Base-by-base conservation (phyloP, 2,888 invertebrate genomes). In the Hybos culiciformis region DNA sequence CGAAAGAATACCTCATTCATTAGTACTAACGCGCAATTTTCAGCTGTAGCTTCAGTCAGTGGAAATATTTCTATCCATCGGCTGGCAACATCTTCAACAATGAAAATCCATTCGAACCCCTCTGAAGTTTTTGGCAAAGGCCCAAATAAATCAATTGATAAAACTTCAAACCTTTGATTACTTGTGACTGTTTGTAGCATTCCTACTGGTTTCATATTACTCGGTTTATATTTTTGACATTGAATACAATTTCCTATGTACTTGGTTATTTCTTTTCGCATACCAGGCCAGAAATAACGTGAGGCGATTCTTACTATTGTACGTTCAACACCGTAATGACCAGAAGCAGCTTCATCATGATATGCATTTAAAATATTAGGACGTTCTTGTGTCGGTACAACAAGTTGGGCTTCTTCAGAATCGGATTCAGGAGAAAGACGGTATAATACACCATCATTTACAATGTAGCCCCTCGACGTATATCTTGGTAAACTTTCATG, bases 1-100 rank as follows among this genome's bases (percentile, higher is more conserved):
- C 59, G 44, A 8, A 59, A 31, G 5, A 59, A 51, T 0, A 59
- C 41, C 37, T 60, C 58, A 31, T 57, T 39, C 0, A 59, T 18
- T 0, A 61, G 37, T 0, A 41, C 46, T 1, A 8, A 15, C 1
- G 57, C 56, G 41, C 58, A 56, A 1, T 42, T 43, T 31, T 54
- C 54, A 1, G 57, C 54, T 5, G 48, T 55, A 2, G 60, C 55
- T 4, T 43, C 19, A 9, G 46, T 32, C 1, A 59, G 37, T 0
- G 59, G 49, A 33, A 58, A 57, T 2, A 60, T 23, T 17, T 59
- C 58, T n/a, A 43, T 9, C 43, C 46, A 43, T 21, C 49, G 31
- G 14, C 29, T 39, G 3, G 47, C 46, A 1, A 59, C 19, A n/a
- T 60, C 58, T 44, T 50, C 48, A 1, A 46, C 46, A 49, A 51